These are phyloP conservation scores for Drosophila pachea DNA, from an alignment of 1,140 invertebrate species.

Conservation along the genomic window DNA sequence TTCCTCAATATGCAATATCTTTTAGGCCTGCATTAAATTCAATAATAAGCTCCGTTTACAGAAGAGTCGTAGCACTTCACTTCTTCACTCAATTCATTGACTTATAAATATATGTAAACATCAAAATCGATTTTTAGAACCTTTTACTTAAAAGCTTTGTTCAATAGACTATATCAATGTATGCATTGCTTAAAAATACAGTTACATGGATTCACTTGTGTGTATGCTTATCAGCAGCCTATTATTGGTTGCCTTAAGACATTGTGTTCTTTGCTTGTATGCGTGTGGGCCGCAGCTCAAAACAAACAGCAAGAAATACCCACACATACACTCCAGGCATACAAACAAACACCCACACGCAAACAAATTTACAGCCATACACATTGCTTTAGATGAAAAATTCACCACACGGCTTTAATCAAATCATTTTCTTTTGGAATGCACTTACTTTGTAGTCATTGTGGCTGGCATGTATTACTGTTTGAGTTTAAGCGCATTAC, in stretches of 20 bases:
- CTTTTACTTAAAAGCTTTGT: not conserved
- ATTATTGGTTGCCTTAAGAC: conserved; percentile 28
- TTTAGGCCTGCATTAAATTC: no score
- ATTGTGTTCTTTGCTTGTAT: conserved; percentile 23
- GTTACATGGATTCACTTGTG: not conserved
- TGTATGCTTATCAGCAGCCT: conserved; percentile 24
- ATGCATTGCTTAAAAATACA: not conserved
- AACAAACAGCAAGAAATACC: conserved; percentile 67
- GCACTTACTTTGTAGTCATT: conserved; percentile 66
- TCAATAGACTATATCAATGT: not conserved
- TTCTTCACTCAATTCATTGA: no score
- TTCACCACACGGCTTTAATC: conserved; percentile 1
- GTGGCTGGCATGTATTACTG: conserved; percentile 5
- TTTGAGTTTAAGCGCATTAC: conserved; percentile 13
- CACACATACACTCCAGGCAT: conserved; percentile 51
- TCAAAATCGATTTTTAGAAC: not conserved
- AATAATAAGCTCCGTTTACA: no score
- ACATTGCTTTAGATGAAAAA: conserved; percentile 10
- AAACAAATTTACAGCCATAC: conserved; percentile 12
- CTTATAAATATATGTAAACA: not conserved
- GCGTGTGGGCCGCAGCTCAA: conserved; percentile 52
- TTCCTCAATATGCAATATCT: no score
- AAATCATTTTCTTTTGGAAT: conserved; percentile 4
- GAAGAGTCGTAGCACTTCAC: no score
- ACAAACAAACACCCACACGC: conserved; percentile 27